Conservation (phyloP, 2,113 vertebrate species). For the Nipponia nippon region DNA sequence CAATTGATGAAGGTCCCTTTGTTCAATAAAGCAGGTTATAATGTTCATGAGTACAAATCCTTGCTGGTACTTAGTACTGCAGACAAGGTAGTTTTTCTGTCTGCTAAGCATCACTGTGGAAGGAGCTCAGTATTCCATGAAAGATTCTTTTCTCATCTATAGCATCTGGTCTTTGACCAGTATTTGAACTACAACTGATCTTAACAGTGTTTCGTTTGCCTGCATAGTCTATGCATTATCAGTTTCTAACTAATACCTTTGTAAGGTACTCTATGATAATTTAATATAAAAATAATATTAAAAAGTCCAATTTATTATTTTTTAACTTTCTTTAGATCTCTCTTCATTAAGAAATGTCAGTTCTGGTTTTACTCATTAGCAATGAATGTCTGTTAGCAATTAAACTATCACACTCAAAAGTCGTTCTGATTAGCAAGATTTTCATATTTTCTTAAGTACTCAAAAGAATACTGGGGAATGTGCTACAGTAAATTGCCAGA, state of each 20-base stretch:
- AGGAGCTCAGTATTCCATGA: background rate
- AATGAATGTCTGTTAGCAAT: background rate
- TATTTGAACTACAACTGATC: slow-evolving; percentile 27
- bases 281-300: slow-evolving; percentile 9
- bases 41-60: background rate
- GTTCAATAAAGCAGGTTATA: slow-evolving; percentile 48
- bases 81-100: background rate
- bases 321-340: background rate
- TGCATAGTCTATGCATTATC: background rate
- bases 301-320: slow-evolving; percentile 31
- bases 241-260: slow-evolving; percentile 46
- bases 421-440: background rate
- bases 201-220: slow-evolving; percentile 35
- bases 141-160: background rate
- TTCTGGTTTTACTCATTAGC: background rate
- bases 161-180: background rate
- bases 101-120: background rate
- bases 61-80: background rate
- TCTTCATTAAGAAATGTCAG: background rate
- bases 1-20: slow-evolving; percentile 42
- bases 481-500: background rate
- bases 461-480: background rate
- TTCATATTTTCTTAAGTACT: background rate
- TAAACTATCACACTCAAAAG: background rate
- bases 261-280: slow-evolving; percentile 54